Evolutionary conservation across 2,797 vertebrate genomes (phyloP).

Genomic region (Heteromormyrus szaboi): DNA sequence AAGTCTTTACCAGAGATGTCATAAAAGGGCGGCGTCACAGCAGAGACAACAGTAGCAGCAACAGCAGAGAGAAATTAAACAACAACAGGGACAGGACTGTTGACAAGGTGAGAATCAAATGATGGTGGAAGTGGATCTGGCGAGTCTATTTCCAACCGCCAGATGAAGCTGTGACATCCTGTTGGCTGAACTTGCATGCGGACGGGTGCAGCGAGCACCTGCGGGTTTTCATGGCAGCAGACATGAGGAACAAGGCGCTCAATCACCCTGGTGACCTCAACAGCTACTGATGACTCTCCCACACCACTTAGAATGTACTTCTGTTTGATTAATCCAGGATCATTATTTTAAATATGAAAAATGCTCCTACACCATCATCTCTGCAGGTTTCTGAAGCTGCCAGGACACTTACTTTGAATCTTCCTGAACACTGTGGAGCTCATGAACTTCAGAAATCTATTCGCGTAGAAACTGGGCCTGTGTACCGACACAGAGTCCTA

Average conservation of each 20-base stretch:
- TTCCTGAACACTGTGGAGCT: conserved; percentile 91
- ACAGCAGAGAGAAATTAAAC: neutral
- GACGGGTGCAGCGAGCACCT: neutral
- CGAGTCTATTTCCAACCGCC: neutral
- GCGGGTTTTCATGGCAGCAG: neutral
- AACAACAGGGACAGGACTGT: neutral
- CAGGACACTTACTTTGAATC: conserved; percentile 77
- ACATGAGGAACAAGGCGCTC: neutral
- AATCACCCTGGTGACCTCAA: neutral
- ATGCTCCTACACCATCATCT: neutral
- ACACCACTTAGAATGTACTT: neutral
- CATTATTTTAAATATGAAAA: neutral
- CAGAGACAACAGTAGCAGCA: neutral
- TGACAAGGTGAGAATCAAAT: neutral
- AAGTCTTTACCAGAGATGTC: neutral
- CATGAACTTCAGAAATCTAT: conserved; percentile 98
- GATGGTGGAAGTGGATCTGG: neutral
- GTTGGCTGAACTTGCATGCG: neutral
- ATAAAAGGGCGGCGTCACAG: neutral
- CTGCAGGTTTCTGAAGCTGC: neutral
- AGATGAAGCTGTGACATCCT: neutral
- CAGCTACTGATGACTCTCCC: neutral
- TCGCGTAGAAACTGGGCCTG: conserved; percentile 90
- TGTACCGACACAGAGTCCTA: conserved; percentile 95
- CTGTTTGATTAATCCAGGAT: neutral